Evolutionary conservation across 2,113 vertebrate species (phyloP).

Genomic region (Larimichthys crocea): DNA sequence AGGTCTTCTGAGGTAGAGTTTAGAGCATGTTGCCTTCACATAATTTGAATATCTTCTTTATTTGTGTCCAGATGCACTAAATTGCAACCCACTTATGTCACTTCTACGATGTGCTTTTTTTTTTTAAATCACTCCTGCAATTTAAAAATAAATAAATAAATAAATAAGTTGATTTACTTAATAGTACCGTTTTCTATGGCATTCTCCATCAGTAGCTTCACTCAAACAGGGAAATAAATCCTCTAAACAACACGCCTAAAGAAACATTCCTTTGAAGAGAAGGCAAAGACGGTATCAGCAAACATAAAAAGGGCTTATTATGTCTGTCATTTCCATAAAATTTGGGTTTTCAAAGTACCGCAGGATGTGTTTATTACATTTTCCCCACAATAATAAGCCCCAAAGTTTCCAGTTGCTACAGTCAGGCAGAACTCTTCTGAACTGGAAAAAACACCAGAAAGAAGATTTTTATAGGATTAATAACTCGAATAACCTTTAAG

Average conservation of each 20-base stretch:
- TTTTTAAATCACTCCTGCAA: neutral
- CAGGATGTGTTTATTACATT: conserved; percentile 50
- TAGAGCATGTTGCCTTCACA: neutral
- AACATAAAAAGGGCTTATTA: conserved; percentile 53
- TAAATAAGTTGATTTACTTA: conserved; percentile 28
- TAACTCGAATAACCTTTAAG: neutral
- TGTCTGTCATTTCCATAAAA: conserved; percentile 56
- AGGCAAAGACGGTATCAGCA: conserved; percentile 40
- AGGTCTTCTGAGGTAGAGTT: conserved; percentile 16
- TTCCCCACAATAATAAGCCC: conserved; percentile 29
- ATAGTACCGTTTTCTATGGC: conserved; percentile 18
- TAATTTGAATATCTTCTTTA: neutral
- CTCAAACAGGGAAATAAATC: conserved; percentile 53
- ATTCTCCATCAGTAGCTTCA: conserved; percentile 40
- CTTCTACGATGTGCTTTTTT: neutral
- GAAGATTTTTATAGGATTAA: conserved; percentile 26
- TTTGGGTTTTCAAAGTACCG: conserved; percentile 33
- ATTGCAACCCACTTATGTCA: conserved; percentile 1
- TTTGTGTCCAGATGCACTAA: neutral
- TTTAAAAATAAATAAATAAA: neutral
- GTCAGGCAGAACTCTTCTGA: conserved; percentile 15
- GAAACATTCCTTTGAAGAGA: conserved; percentile 55
- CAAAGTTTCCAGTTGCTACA: conserved; percentile 19
- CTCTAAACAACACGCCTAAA: conserved; percentile 44
- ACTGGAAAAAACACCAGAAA: conserved; percentile 11